Percentiles rank a stretch among this genome's conserved stretches.
phyloP scores from a whole-genome alignment of 2,797 vertebrate species.

The Poeciliopsis infans region DNA sequence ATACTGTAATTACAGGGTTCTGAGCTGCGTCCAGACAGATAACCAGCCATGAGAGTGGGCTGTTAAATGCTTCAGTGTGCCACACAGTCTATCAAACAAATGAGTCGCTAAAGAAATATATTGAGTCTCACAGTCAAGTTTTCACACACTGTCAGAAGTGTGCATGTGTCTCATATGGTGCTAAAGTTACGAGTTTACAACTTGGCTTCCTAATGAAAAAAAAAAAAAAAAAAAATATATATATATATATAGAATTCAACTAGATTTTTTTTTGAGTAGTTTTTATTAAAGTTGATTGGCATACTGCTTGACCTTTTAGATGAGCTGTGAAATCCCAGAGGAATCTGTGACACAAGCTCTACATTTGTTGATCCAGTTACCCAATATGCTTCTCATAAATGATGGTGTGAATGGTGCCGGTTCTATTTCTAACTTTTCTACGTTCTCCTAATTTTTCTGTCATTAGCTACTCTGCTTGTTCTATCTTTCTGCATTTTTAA shows the following conservation, averaged over 20 bases:
- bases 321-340: background rate
- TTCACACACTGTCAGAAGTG: background rate
- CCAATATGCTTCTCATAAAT: background rate
- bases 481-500: background rate
- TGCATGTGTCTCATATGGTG: background rate
- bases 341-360: background rate
- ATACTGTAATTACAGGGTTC: background rate
- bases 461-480: background rate
- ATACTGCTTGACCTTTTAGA: background rate
- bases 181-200: background rate
- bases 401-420: background rate
- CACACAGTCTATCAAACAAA: slow-evolving; percentile 5
- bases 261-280: background rate
- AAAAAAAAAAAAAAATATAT: background rate
- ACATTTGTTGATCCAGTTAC: background rate
- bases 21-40: background rate
- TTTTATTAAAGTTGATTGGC: background rate
- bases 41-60: background rate
- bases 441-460: background rate
- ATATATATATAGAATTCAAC: background rate
- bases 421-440: background rate
- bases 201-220: background rate
- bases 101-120: slow-evolving; percentile 1
- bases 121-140: background rate
- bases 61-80: background rate